phyloP scores from a whole-genome alignment of 2,888 invertebrate genomes.

The Eudasyphora cyanicolor region DNA sequence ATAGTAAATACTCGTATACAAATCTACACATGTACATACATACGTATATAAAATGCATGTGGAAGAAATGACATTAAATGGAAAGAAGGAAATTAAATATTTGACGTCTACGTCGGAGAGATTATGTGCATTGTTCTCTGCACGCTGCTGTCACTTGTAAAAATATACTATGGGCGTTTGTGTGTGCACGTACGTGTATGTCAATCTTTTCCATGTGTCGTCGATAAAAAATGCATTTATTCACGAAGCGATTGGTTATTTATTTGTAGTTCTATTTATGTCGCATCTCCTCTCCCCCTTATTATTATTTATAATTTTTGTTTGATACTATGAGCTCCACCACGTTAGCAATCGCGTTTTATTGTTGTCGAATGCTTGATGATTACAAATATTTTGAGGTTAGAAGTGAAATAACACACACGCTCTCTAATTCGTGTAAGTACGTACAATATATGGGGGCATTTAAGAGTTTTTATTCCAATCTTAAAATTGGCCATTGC shows the following conservation, averaged over 20 bases:
- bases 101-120: constrained; percentile 13
- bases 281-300: no score
- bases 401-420: background rate
- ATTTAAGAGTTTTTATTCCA: no score
- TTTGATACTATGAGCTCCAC: background rate
- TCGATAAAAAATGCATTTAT: background rate
- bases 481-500: no score
- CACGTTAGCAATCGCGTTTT: background rate
- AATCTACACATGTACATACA: no score
- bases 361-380: background rate
- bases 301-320: no score
- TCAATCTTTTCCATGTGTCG: background rate
- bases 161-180: background rate
- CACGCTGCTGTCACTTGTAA: background rate
- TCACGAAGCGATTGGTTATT: background rate
- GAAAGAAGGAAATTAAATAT: constrained; percentile 17
- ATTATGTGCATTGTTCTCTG: background rate
- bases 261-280: background rate
- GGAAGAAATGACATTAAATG: background rate
- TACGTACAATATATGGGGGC: no score
- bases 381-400: background rate
- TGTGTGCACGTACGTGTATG: constrained; percentile 10
- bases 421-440: no score
- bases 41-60: background rate
- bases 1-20: no score